Evolutionary conservation across 2,113 vertebrate species (phyloP).

Genomic region (Cygnus buccinator): DNA sequence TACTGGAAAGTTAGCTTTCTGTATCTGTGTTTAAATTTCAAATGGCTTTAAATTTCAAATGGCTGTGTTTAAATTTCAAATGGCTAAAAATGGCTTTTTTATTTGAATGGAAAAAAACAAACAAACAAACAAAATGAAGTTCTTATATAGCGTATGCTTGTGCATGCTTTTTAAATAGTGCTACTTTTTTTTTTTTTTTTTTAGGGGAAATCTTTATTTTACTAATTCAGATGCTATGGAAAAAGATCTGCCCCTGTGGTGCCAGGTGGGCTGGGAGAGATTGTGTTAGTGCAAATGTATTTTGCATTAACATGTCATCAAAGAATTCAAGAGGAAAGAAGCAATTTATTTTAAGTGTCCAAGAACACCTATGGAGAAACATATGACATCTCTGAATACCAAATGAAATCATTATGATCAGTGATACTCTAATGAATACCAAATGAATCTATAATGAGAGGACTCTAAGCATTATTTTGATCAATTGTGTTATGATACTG

Average conservation of each 20-base stretch:
- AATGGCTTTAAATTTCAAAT: too few relatives aligned
- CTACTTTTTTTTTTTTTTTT: not conserved
- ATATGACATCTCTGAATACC: constrained; percentile 52
- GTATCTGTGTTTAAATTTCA: not conserved
- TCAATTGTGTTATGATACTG: constrained; percentile 31
- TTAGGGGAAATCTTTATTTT: not conserved
- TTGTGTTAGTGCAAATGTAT: not conserved
- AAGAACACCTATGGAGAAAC: constrained; percentile 36
- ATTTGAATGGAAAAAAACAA: not conserved
- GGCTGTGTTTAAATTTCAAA: not conserved
- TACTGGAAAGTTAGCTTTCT: not conserved
- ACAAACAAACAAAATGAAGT: too few relatives aligned
- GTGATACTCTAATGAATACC: constrained; percentile 36
- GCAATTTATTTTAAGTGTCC: constrained; percentile 49
- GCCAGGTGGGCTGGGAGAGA: not conserved
- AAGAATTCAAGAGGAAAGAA: constrained; percentile 27
- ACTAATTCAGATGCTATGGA: not conserved
- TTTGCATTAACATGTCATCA: constrained; percentile 49
- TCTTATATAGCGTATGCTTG: not conserved
- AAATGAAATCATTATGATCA: constrained; percentile 50
- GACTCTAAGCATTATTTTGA: constrained; percentile 45
- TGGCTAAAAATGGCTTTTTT: rapidly evolving
- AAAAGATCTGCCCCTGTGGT: not conserved
- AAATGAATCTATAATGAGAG: constrained; percentile 29
- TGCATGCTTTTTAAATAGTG: not conserved